Evolutionary conservation across 2,797 vertebrate species (phyloP).

Genomic region (Austrolebias charrua): DNA sequence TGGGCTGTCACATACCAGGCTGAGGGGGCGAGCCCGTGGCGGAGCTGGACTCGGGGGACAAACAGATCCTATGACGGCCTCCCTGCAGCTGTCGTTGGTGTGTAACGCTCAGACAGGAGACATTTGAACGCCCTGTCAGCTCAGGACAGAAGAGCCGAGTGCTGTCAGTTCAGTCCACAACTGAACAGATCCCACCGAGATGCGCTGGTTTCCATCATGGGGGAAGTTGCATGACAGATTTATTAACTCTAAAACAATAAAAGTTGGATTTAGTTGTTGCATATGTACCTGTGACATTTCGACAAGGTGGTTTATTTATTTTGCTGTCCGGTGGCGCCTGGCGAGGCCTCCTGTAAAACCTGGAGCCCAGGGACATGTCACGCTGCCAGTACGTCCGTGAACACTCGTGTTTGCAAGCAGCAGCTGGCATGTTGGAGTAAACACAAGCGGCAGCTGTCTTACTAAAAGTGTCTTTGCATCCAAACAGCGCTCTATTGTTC

Average conservation of each 20-base stretch:
- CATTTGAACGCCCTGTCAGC: conserved; percentile 43
- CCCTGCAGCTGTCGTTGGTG: conserved; percentile 75
- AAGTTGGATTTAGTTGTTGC: neutral
- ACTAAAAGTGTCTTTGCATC: conserved; percentile 53
- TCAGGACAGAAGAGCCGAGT: conserved; percentile 8
- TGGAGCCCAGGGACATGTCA: conserved; percentile 43
- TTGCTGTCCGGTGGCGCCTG: neutral
- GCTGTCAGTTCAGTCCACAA: neutral
- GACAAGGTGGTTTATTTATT: neutral
- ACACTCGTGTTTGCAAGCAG: conserved; percentile 59
- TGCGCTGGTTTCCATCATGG: too few species aligned
- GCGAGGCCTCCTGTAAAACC: conserved; percentile 18
- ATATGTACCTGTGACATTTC: neutral
- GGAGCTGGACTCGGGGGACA: conserved; percentile 43
- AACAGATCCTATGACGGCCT: conserved; percentile 76
- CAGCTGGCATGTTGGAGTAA: conserved; percentile 63
- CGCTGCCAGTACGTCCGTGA: conserved; percentile 54
- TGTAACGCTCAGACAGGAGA: conserved; percentile 65
- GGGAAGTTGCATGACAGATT: neutral
- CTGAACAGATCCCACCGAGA: too few species aligned
- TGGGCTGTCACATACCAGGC: conserved; percentile 59
- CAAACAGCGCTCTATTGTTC: conserved; percentile 70
- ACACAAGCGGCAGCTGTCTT: conserved; percentile 70
- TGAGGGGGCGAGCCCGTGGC: conserved; percentile 28
- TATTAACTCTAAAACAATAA: neutral